Evolutionary conservation across 2,888 invertebrate genomes (phyloP), one percentile per base, ranked within the genome.

Genomic region (Panzeria rudis): DNA sequence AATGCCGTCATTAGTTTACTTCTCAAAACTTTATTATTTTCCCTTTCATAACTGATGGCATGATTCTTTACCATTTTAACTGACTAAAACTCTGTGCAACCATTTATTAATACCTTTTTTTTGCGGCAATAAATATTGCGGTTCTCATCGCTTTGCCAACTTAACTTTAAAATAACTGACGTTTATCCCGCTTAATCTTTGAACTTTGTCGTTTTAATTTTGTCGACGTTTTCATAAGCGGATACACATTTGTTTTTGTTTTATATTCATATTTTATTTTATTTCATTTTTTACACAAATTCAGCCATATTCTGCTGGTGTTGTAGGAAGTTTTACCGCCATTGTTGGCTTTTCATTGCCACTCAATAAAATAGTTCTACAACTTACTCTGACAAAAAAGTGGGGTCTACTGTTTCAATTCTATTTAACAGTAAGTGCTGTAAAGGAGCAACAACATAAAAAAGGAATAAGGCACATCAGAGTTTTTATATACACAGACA

Each of bases 191-290:
- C 90, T 91, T 91, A 91, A 91, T 89, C 90, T 91, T 89, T 91
- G 91, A 92, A 92, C 91, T 91, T 91, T 91, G 91, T 90, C 91
- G 90, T 91, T 91, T 91, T 90, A 90, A 91, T 92, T 92, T 91
- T 86, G 82, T 83, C 77, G 50, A 84, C 86, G 79, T 72, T 81
- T 83, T 76, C 86, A 76, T 89, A 89, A 89, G 86, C 90, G 90
- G 90, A 90, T 90, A 87, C 89, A 88, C 89, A 88, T 90, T 73
- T 91, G 90, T 89, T 90, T 89, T 89, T 88, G 73, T 44, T 47
- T 66, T 50, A 61, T 44, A 79, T 56, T 64, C 50, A 73, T 54
- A 44, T 66, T 41, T 25, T 71, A 6, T 41, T 15, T 54, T 2
- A 4, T 32, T 47, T 17, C n/a, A n/a, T 35, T 52, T 15, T 50